A percentile compares a stretch with the other conserved stretches of the same genome.
These are phyloP conservation scores for Trididemnum miniatum DNA, from an alignment of 23 tunicate genomes.

Conservation along the genomic window DNA sequence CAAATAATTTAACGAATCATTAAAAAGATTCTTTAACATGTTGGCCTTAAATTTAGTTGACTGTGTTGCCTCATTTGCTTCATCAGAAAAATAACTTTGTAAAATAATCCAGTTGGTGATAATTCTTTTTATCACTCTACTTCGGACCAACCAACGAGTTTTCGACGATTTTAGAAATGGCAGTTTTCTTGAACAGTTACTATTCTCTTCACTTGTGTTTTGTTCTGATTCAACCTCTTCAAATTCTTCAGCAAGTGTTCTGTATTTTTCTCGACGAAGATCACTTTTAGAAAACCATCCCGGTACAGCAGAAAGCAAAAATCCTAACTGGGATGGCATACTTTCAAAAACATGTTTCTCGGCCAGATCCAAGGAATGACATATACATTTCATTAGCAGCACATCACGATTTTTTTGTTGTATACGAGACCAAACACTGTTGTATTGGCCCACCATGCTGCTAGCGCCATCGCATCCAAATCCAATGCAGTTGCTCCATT, in stretches of 20 bases:
- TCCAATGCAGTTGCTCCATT: too few relatives aligned
- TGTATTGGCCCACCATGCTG: background rate
- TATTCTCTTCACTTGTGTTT: background rate
- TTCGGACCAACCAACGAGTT: background rate
- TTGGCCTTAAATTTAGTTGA: too few relatives aligned
- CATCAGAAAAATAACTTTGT: background rate
- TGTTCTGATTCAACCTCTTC: background rate
- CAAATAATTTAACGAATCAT: background rate
- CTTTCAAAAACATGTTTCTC: background rate
- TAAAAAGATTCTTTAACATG: background rate
- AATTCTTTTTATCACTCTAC: background rate
- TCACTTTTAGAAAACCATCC: background rate
- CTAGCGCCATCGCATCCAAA: too few relatives aligned
- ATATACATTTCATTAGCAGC: background rate
- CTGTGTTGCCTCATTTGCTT: too few relatives aligned
- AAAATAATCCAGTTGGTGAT: background rate
- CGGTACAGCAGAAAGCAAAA: background rate
- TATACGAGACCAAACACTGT: background rate
- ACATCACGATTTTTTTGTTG: background rate
- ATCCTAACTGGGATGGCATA: background rate
- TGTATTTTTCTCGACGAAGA: background rate
- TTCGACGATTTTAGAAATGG: background rate
- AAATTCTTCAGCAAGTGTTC: too few relatives aligned
- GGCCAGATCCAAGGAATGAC: background rate
- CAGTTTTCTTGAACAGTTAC: background rate